Conservation (phyloP, 2,113 vertebrate genomes). For the Prunella himalayana region DNA sequence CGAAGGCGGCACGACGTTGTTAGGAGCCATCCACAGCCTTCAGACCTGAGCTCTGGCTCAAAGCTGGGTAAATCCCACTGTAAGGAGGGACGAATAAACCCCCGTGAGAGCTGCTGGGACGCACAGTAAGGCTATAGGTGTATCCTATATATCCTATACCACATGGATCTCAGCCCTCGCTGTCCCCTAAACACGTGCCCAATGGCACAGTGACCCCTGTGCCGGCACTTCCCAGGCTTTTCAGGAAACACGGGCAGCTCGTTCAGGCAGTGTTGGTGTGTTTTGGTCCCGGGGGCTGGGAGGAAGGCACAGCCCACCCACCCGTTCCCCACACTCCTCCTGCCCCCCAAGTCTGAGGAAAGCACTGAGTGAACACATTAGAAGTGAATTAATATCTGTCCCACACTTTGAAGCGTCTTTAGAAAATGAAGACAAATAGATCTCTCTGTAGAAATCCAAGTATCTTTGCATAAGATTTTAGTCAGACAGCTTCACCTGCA, state of each 20-base stretch:
- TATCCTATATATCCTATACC: neutral
- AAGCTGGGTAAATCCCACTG: neutral
- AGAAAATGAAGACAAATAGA: neutral
- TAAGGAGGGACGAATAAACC: neutral
- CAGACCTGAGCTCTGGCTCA: neutral
- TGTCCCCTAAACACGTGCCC: rapidly evolving
- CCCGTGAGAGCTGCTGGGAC: neutral
- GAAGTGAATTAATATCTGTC: neutral
- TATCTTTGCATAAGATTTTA: neutral
- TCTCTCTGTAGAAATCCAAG: neutral
- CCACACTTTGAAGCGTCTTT: neutral
- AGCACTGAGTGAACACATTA: neutral
- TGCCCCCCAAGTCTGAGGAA: neutral
- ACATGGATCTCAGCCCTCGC: neutral
- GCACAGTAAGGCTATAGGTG: neutral
- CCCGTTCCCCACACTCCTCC: neutral
- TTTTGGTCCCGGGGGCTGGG: neutral
- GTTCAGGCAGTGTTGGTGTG: neutral
- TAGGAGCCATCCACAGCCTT: neutral
- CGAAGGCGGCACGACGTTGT: neutral
- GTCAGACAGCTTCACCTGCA: neutral
- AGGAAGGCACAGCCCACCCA: neutral
- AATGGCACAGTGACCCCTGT: neutral
- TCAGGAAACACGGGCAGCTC: neutral
- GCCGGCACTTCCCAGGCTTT: neutral